A percentile compares a stretch with the other conserved stretches of the same genome.
These are phyloP conservation scores for Halictus ligatus DNA, from an alignment of 2,888 invertebrate species.

Conservation along the genomic window DNA sequence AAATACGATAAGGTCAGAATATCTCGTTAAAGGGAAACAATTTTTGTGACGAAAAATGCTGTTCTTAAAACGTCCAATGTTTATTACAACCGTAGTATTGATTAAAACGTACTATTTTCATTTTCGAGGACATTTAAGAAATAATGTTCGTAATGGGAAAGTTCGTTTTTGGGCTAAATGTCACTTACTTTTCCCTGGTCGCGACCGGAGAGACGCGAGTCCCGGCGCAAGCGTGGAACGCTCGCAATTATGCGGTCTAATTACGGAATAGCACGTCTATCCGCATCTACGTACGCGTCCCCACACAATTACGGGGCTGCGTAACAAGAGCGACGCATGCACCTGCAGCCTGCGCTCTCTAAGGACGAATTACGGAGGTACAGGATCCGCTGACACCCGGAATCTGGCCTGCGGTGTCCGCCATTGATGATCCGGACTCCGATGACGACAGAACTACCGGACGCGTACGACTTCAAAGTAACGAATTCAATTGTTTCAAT, in stretches of 20 bases:
- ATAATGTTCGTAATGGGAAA: no score
- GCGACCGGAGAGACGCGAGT: conserved; percentile 10
- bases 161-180: no score
- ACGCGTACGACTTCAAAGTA: no score
- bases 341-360: conserved; percentile 5
- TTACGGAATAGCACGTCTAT: conserved; percentile 60
- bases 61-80: no score
- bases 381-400: not conserved
- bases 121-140: no score
- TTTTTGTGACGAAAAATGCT: no score
- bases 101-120: no score
- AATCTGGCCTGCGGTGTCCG: conserved; percentile 18
- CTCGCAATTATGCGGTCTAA: conserved; percentile 64
- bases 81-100: no score
- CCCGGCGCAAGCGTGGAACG: conserved; percentile 45
- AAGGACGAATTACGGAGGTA: conserved; percentile 22
- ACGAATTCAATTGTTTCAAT: no score
- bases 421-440: not conserved
- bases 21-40: no score
- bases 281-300: not conserved
- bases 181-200: no score
- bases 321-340: conserved; percentile 9
- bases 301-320: conserved; percentile 1
- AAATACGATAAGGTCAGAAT: no score
- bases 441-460: not conserved